Conservation (phyloP, 2,888 invertebrate species). For the Lucinisca nassula region DNA sequence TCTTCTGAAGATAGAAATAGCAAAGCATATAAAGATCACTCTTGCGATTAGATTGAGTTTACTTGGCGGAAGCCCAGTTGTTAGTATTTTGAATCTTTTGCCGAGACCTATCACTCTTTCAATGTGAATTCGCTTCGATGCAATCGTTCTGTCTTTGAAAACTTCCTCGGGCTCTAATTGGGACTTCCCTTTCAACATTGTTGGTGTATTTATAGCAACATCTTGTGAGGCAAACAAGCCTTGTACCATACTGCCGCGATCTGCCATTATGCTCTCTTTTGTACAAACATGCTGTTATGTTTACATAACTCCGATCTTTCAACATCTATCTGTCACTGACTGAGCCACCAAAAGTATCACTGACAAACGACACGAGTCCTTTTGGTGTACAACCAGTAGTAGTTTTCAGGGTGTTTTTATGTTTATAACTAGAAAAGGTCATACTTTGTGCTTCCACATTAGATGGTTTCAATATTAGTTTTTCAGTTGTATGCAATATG, state of each 20-base stretch:
- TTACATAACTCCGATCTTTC: conserved; percentile 48
- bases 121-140: conserved; percentile 49
- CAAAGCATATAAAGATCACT: conserved; percentile 23
- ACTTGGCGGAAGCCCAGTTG: conserved; percentile 1
- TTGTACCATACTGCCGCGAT: conserved; percentile 72
- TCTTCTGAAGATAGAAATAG: conserved; percentile 55
- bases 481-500: too few species aligned
- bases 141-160: conserved; percentile 56
- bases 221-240: conserved; percentile 66
- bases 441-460: too few species aligned
- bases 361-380: conserved; percentile 58
- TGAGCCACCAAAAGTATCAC: conserved; percentile 56
- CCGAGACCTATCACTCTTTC: conserved; percentile 60
- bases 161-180: conserved; percentile 65
- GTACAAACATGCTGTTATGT: not conserved
- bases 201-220: conserved; percentile 66
- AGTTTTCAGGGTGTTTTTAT: too few species aligned
- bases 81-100: conserved; percentile 58
- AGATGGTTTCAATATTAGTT: too few species aligned
- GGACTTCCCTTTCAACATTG: conserved; percentile 65
- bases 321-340: conserved; percentile 68
- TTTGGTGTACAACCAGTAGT: too few species aligned
- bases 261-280: conserved; percentile 60
- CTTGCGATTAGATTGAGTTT: conserved; percentile 35
- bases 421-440: too few species aligned